Conservation (phyloP, 2,888 invertebrate species). For the Carpatolechia fugitivella region DNA sequence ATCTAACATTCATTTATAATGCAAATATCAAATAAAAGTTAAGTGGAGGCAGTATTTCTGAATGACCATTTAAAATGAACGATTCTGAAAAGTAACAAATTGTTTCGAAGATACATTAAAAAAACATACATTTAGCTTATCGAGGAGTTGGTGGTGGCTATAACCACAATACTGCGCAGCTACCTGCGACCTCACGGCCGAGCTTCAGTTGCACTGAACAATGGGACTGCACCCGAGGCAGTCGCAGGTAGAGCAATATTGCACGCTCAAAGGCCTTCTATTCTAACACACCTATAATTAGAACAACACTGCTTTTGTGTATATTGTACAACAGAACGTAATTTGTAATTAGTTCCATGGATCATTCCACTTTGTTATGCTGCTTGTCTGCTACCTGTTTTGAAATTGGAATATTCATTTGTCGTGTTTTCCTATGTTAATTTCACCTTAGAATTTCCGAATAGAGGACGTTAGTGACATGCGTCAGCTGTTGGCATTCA, state of each 20-base stretch:
- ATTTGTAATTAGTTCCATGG: slow-evolving; percentile 4
- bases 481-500: no score
- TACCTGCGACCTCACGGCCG: slow-evolving; percentile 50
- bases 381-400: background rate
- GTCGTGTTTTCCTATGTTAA: no score
- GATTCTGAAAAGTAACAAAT: background rate
- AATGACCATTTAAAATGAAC: no score
- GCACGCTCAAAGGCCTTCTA: slow-evolving; percentile 18
- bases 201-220: slow-evolving; percentile 55
- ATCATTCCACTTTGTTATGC: background rate
- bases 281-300: slow-evolving; percentile 7
- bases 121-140: background rate
- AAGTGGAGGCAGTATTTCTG: no score
- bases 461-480: no score
- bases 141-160: background rate
- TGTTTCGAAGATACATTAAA: background rate
- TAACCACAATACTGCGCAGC: slow-evolving; percentile 13
- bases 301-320: background rate
- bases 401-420: no score
- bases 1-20: no score
- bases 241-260: slow-evolving; percentile 31
- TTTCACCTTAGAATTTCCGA: no score
- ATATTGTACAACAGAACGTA: background rate
- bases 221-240: slow-evolving; percentile 43
- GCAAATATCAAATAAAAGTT: no score